Base-by-base conservation (phyloP, 2,797 vertebrate genomes). In the Halcyon smyrnensis region DNA sequence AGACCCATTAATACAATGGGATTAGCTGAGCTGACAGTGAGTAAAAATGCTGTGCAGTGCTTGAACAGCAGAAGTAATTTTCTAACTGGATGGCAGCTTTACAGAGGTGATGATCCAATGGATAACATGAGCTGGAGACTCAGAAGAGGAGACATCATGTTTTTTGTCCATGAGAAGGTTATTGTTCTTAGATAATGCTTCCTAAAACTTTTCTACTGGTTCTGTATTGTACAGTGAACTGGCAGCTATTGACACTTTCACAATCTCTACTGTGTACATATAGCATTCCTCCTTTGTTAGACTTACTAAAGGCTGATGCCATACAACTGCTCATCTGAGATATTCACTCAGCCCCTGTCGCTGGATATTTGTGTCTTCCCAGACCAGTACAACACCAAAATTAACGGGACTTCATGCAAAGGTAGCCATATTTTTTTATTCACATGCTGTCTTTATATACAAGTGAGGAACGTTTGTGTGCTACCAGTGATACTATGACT, bases 11-110 rank as follows among this genome's bases (percentile, higher is more conserved):
- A 82, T 69, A 65, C 54, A 71, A 90, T 15, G 74, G 59, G 77
- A 96, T 94, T 95, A 93, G 25, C 50, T 84, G 43, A 63, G 36
- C 43, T 83, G 51, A 89, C 54, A 84, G 57, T 24, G 39, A 91
- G 82, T n/a, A 81, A 89, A 91, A 87, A 65, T 34, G 41, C 59
- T 68, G 39, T 36, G 34, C 68, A 67, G 88, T 34, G 46, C 67
- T 7, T 84, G 86, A 94, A 78, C 2, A 17, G 83, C 73, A 91
- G 62, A 95, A 81, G 46, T 30, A 88, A 84, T 93, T 95, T 97
- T 96, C 74, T 68, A 84, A n/a, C 45, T 62, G 56, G 21, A 73
- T 87, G 88, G 67, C 43, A 86, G 46, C 21, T 94, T 71, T 75
- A 74, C 3, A 3, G 77, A 86, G n/a, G 62, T 11, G 32, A 78